Percentiles rank a stretch among this genome's conserved stretches.
Conservation (phyloP, 2,888 invertebrate genomes). For the Lomographa bimaculata region DNA sequence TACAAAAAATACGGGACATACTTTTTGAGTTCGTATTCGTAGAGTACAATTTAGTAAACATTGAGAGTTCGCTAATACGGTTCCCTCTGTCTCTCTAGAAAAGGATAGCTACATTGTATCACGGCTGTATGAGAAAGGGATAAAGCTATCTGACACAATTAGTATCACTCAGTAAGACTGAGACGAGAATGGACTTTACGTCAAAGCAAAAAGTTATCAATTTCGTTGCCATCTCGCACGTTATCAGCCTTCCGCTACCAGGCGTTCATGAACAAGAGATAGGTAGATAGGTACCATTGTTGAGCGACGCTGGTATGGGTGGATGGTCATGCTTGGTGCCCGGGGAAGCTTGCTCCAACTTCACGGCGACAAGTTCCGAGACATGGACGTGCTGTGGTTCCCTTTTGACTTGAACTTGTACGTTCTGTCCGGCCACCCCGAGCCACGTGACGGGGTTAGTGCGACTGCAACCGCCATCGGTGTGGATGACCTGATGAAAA, state of each 20-base stretch:
- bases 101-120: no score
- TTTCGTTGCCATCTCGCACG: conserved; percentile 10
- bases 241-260: conserved; percentile 30
- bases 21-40: conserved; percentile 8
- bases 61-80: conserved; percentile 12
- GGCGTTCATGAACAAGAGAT: conserved; percentile 32
- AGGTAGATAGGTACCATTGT: conserved; percentile 60
- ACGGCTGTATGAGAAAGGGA: no score
- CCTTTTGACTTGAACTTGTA: conserved; percentile 85
- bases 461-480: conserved; percentile 86
- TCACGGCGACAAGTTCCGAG: conserved; percentile 84
- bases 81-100: conserved; percentile 9
- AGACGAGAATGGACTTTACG: not conserved
- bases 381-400: conserved; percentile 84
- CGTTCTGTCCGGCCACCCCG: conserved; percentile 71
- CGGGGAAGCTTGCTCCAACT: conserved; percentile 87
- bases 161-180: no score
- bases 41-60: no score
- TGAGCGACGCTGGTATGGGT: conserved; percentile 70
- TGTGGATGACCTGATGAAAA: conserved; percentile 62
- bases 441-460: conserved; percentile 88
- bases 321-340: conserved; percentile 82
- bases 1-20: conserved; percentile 7
- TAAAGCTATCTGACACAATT: no score
- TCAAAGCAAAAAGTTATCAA: conserved; percentile 7